phyloP scores from a whole-genome alignment of 2,888 invertebrate genomes.

The Drosophila vallismaia region DNA sequence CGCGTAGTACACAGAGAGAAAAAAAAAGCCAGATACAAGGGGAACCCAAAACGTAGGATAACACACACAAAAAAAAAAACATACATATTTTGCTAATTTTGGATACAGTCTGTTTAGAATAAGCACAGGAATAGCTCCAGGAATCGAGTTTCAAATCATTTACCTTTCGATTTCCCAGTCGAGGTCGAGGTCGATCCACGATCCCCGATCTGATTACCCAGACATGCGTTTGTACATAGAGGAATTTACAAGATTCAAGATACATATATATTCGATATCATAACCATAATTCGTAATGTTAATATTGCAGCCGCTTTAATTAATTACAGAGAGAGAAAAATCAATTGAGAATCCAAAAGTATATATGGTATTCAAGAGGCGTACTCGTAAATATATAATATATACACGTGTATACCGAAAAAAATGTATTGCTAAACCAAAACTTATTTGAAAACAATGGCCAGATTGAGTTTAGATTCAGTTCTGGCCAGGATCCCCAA shows the following conservation, averaged over 20 bases:
- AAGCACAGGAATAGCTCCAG: conserved; percentile 19
- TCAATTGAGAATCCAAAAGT: conserved; percentile 41
- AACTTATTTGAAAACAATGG: conserved; percentile 14
- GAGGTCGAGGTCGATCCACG: background rate
- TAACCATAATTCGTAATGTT: conserved; percentile 30
- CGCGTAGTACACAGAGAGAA: conserved; percentile 29
- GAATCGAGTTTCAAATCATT: conserved; percentile 8
- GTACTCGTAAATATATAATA: conserved; percentile 23
- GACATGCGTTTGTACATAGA: conserved; percentile 32
- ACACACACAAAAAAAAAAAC: conserved; percentile 11
- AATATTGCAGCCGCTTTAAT: conserved; percentile 65
- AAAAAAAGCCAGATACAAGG: conserved; percentile 18
- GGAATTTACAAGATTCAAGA: conserved; percentile 13
- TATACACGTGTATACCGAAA: conserved; percentile 23
- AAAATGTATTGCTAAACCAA: conserved; percentile 21
- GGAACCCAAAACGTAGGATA: conserved; percentile 48
- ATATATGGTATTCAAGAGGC: conserved; percentile 31
- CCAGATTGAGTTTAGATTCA: conserved; percentile 31
- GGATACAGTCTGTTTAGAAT: conserved; percentile 26
- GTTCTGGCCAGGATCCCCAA: conserved; percentile 35
- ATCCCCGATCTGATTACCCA: background rate
- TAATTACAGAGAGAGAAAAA: conserved; percentile 45
- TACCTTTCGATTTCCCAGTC: conserved; percentile 7
- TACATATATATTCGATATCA: conserved; percentile 36
- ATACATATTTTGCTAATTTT: conserved; percentile 63